Evolutionary conservation across 2,113 vertebrate species (phyloP).

Genomic region (Gorilla gorilla): DNA sequence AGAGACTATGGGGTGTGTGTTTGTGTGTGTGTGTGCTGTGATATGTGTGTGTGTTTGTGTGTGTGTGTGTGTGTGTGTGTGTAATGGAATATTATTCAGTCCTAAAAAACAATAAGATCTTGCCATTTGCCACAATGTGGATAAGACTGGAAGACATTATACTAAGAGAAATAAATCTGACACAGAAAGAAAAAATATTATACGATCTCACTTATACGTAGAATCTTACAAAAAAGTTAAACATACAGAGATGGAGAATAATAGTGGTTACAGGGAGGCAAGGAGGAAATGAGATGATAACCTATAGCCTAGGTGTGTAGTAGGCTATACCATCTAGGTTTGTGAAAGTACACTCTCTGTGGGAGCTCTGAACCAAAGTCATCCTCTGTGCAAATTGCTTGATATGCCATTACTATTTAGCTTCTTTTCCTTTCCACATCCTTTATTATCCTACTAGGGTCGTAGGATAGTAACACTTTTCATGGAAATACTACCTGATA

Average conservation of each 20-base stretch:
- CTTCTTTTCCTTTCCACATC: neutral
- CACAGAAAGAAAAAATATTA: neutral
- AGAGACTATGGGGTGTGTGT: neutral
- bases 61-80: rapidly evolving
- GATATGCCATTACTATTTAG: neutral
- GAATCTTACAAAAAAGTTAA: neutral
- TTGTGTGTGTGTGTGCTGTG: no score
- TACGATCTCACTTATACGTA: neutral
- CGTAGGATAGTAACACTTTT: neutral
- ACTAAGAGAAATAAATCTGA: neutral
- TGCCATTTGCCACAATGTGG: neutral
- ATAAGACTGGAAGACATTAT: neutral
- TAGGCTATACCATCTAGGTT: neutral
- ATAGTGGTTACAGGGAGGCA: neutral
- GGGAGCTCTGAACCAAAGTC: neutral
- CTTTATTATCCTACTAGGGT: no score
- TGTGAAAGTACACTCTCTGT: neutral
- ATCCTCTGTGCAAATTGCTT: neutral
- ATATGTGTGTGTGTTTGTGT: neutral
- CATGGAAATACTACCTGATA: neutral
- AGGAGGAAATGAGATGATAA: neutral
- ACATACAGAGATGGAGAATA: neutral
- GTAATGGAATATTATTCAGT: neutral
- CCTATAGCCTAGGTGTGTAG: neutral
- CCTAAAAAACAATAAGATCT: neutral